phyloP scores from a whole-genome alignment of 1,140 invertebrate species.

The Conopomorpha cramerella region DNA sequence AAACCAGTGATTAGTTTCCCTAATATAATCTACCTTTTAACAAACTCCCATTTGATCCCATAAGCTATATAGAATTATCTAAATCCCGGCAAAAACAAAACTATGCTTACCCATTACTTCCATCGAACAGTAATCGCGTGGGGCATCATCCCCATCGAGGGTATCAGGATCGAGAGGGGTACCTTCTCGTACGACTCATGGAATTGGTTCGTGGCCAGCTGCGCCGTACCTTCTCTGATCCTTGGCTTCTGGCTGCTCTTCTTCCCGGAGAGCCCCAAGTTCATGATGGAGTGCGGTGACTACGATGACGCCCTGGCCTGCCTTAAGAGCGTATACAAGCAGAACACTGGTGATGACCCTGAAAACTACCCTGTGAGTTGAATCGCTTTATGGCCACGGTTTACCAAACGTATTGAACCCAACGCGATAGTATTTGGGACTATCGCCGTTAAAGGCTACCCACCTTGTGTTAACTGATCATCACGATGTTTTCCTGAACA shows the following conservation, averaged over 20 bases:
- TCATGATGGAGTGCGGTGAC: constrained; percentile 76
- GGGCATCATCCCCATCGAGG: constrained; percentile 69
- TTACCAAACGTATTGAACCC: no score
- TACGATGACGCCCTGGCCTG: constrained; percentile 72
- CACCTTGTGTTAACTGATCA: no score
- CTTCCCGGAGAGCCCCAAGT: constrained; percentile 88
- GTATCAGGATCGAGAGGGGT: constrained; percentile 60
- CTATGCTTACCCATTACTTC: no score
- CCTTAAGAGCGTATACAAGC: constrained; percentile 69
- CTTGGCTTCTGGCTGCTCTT: constrained; percentile 71
- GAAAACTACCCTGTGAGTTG: constrained; percentile 69
- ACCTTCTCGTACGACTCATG: constrained; percentile 72
- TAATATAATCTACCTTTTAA: no score
- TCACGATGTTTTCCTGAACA: no score
- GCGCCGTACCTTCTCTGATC: constrained; percentile 66
- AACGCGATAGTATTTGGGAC: no score
- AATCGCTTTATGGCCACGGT: no score
- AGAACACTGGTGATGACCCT: constrained; percentile 70
- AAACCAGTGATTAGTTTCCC: no score
- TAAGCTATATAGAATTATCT: no score
- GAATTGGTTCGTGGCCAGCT: constrained; percentile 75
- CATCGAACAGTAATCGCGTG: constrained; percentile 76
- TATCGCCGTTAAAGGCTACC: no score
- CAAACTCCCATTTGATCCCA: no score
- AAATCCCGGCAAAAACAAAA: no score